These are phyloP conservation scores for Neofelis nebulosa DNA, from an alignment of 2,113 vertebrate genomes.

Conservation along the genomic window DNA sequence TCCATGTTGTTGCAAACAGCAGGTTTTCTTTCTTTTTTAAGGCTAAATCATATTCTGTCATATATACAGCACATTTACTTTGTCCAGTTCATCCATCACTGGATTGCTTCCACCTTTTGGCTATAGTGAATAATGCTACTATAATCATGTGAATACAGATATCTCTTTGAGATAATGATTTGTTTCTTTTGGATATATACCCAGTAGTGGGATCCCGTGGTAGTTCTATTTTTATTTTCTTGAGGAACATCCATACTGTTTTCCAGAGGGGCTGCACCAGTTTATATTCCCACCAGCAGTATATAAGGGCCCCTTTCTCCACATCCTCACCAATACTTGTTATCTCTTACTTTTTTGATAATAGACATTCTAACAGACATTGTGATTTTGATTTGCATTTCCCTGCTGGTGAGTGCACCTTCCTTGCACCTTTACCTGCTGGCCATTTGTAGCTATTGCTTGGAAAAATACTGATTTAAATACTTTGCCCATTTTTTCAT, in stretches of 20 bases:
- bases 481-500: neutral
- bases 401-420: neutral
- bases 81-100: neutral
- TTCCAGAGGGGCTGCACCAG: neutral
- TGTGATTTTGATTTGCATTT: neutral
- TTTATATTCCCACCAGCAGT: neutral
- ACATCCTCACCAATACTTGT: neutral
- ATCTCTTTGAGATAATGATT: neutral
- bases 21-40: neutral
- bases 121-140: neutral
- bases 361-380: neutral
- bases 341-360: neutral
- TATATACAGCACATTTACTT: neutral
- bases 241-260: neutral
- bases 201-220: neutral
- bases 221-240: neutral
- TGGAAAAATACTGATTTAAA: neutral
- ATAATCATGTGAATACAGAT: neutral
- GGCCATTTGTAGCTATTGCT: neutral
- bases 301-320: neutral
- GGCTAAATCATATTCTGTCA: neutral
- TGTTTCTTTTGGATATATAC: neutral
- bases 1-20: neutral
- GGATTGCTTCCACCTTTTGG: neutral
- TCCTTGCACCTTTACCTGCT: neutral